Percentiles rank a stretch among this genome's conserved stretches.
These are phyloP conservation scores for Ormyrus thymus DNA, from an alignment of 2,888 invertebrate genomes.

Conservation along the genomic window DNA sequence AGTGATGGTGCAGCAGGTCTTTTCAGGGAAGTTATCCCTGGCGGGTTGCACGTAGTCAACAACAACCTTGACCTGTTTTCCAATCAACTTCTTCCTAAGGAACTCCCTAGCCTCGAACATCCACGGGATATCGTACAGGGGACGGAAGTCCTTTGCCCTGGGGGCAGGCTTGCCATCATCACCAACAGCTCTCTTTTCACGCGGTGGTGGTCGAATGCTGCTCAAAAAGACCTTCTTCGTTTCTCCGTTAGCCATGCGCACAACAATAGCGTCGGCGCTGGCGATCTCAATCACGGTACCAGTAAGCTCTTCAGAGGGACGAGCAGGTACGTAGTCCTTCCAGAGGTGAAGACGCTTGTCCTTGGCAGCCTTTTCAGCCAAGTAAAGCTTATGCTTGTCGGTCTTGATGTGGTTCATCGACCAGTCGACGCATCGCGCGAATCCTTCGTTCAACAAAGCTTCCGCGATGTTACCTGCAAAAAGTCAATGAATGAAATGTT, in stretches of 20 bases:
- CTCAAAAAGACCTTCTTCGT: slow-evolving; percentile 95
- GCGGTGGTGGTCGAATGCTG: slow-evolving; percentile 96
- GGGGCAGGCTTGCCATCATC: slow-evolving; percentile 83
- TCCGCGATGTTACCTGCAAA: slow-evolving; percentile 91
- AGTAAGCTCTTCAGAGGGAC: slow-evolving; percentile 85
- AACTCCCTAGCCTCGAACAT: slow-evolving; percentile 99
- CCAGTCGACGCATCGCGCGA: slow-evolving; percentile 96
- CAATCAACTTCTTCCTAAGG: slow-evolving; percentile 94
- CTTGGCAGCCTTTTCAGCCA: slow-evolving; percentile 91
- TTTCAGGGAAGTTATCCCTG: slow-evolving; percentile 94
- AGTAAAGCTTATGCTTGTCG: slow-evolving; percentile 88
- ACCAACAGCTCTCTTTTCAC: slow-evolving; percentile 78
- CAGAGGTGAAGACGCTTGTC: slow-evolving; percentile 91
- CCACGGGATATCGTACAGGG: slow-evolving; percentile 98
- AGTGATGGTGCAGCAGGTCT: slow-evolving; percentile 94
- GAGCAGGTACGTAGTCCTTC: slow-evolving; percentile 90
- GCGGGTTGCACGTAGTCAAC: slow-evolving; percentile 98
- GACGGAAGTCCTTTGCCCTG: slow-evolving; percentile 86
- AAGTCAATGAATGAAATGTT: background rate
- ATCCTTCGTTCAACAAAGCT: slow-evolving; percentile 90
- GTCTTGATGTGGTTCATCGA: slow-evolving; percentile 88
- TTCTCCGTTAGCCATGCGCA: slow-evolving; percentile 86
- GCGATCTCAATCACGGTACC: slow-evolving; percentile 93
- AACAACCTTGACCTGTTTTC: slow-evolving; percentile 93
- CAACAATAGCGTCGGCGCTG: slow-evolving; percentile 94